Base-by-base conservation (phyloP, 2,113 vertebrate genomes). In the Nestor notabilis region DNA sequence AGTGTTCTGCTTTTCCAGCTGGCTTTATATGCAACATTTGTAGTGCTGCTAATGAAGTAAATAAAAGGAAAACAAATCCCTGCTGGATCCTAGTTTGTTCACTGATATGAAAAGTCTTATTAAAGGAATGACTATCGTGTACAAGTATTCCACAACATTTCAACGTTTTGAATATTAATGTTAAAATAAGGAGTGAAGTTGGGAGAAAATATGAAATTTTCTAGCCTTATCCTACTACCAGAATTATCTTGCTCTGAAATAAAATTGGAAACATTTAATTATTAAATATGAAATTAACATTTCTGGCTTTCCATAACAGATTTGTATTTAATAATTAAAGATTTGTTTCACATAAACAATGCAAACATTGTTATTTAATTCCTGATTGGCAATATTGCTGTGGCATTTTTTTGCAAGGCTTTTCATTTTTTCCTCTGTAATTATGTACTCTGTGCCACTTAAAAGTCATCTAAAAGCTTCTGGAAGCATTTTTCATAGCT, bases 21-120 rank as follows among this genome's bases (percentile, higher is more conserved):
- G 23, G 70, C 70, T 56, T 46, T 47, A 53, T 52, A 79, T 60
- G 68, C 64, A 88, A 88, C 56, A 80, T 77, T 90, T 3, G 1
- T 88, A 87, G 60, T 35, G 55, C n/a, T 63, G 43, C 15, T 96
- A 97, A 97, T 93, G 93, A 97, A 96, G 69, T 33, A 81, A 96
- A 94, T 79, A 87, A 95, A 89, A 72, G 63, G 39, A 72, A 90
- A 95, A 87, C 5, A 75, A 86, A 89, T 91, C 66, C 66, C 65
- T 91, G 13, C 47, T 79, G 90, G 28, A 89, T 87, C 52, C 33
- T 72, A 58, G 69, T 95, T 92, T 84, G 41, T 85, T 91, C 2
- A 4, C 47, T 91, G 47, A 79, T 56, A 68, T 76, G 81, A 70
- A 74, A 89, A 25, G 65, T 80, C 81, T 97, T 79, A 60, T 95